These are phyloP conservation scores for Drosophila gunungcola DNA, from an alignment of 1,140 invertebrate genomes.

Conservation along the genomic window DNA sequence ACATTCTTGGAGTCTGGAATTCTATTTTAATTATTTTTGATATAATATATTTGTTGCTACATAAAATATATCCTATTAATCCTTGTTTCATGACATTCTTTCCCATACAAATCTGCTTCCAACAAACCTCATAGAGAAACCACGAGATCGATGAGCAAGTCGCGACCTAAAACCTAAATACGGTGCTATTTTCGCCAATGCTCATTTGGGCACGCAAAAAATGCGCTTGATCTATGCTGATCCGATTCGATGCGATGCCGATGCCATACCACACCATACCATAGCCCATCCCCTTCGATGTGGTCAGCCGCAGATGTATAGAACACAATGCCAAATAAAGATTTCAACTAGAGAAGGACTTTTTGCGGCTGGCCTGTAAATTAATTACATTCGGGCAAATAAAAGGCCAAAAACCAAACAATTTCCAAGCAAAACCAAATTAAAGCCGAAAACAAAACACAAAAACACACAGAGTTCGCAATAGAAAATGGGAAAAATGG, in stretches of 20 bases:
- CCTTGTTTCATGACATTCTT: too few species aligned
- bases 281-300: slow-evolving; percentile 3
- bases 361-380: slow-evolving; percentile 60
- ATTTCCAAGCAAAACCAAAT: slow-evolving; percentile 38
- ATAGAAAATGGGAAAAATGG: background rate
- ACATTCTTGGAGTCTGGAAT: too few species aligned
- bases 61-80: too few species aligned
- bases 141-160: slow-evolving; percentile 9
- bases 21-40: too few species aligned
- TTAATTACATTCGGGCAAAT: slow-evolving; percentile 62
- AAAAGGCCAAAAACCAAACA: slow-evolving; percentile 46
- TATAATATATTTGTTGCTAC: too few species aligned
- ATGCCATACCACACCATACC: background rate
- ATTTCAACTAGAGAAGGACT: slow-evolving; percentile 41
- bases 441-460: slow-evolving; percentile 30
- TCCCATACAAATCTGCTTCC: background rate
- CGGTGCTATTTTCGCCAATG: slow-evolving; percentile 35
- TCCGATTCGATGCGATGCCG: slow-evolving; percentile 11
- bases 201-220: slow-evolving; percentile 22
- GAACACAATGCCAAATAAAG: slow-evolving; percentile 59
- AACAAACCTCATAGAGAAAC: background rate
- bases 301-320: slow-evolving; percentile 44
- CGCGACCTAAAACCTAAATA: slow-evolving; percentile 45
- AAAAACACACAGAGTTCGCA: slow-evolving; percentile 3
- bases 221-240: slow-evolving; percentile 35